Evolutionary conservation across 92 coral and sea anemone species (phyloP).

Genomic region (Metridium senile): DNA sequence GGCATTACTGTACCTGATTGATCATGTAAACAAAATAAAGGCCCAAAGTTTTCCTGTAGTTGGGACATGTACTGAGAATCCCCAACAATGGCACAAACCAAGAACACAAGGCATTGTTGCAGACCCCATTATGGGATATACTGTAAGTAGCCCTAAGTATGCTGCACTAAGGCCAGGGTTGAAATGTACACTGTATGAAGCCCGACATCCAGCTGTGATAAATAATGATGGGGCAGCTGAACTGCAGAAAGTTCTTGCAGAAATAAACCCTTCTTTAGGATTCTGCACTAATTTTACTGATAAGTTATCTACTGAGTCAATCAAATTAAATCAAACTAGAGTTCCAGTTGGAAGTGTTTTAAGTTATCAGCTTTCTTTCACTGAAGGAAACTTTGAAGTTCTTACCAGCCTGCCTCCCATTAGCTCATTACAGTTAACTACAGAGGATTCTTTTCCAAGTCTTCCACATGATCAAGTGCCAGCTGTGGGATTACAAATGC

Average conservation of each 20-base stretch:
- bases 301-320: conserved; percentile 45
- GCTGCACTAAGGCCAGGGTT: conserved; percentile 41
- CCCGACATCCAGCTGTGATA: conserved; percentile 47
- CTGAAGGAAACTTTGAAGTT: conserved; percentile 53
- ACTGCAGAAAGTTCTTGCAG: conserved; percentile 31
- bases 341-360: conserved; percentile 60
- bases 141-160: conserved; percentile 49
- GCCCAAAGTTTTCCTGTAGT: conserved; percentile 48
- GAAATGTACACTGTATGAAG: conserved; percentile 59
- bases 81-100: conserved; percentile 76
- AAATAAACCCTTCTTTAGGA: too few relatives aligned
- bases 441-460: conserved; percentile 49
- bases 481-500: conserved; percentile 44
- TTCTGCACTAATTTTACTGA: conserved; percentile 37
- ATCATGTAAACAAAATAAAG: conserved; percentile 51
- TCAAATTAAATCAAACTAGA: conserved; percentile 30
- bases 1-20: conserved; percentile 62
- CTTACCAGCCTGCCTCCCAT: conserved; percentile 48
- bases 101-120: conserved; percentile 57
- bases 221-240: conserved; percentile 51
- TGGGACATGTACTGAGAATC: conserved; percentile 74
- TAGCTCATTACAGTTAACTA: conserved; percentile 23
- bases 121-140: conserved; percentile 65
- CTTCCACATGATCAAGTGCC: conserved; percentile 34
- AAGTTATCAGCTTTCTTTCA: too few relatives aligned